Evolutionary conservation across 35 echinoderm and acorn worm species (phyloP), one percentile per base, ranked within the genome.

Genomic region (Apostichopus californicus): DNA sequence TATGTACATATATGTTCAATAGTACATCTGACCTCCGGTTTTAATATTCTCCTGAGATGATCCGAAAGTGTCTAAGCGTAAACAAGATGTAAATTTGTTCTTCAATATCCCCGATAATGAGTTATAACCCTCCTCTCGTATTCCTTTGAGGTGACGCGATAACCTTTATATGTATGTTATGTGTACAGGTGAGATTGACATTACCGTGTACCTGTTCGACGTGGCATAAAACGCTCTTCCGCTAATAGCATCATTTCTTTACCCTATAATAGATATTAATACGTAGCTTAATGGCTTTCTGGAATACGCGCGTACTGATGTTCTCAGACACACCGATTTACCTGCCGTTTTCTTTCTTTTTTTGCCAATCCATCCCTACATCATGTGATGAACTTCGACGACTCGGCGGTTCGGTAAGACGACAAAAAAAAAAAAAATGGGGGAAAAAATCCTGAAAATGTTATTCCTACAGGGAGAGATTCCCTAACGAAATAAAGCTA

Each of bases 151-250:
- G 77, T 79, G 77, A 18, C 21, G 77, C 77, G 77, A 22, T 79
- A 79, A 79, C 77, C 77, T 79, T 79, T 79, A 79, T 22, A 14
- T 18, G 77, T 1, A 46, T 79, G 77, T 22, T 79, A 21, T 22
- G 14, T 18, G 13, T 22, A 18, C 77, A 79, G 77, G 77, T 79
- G 77, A 79, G 77, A 79, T 79, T 79, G 77, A 79, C 77, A 79
- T 14, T 22, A 18, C 77, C 77, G 14, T 79, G 13, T 79, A 79
- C 77, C 77, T 79, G 77, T 22, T 79, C 28, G 77, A 79, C 77
- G 77, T 21, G 77, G 77, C 77, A 79, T 79, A 79, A 79, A 79
- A 79, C 77, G 77, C 77, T 79, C 77, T 79, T 79, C 77, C 77
- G 77, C 77, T 79, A 79, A 79, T 79, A 79, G 77, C 77, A 22